These are phyloP conservation scores for Dallia pectoralis DNA, from an alignment of 2,797 vertebrate species.

Conservation along the genomic window DNA sequence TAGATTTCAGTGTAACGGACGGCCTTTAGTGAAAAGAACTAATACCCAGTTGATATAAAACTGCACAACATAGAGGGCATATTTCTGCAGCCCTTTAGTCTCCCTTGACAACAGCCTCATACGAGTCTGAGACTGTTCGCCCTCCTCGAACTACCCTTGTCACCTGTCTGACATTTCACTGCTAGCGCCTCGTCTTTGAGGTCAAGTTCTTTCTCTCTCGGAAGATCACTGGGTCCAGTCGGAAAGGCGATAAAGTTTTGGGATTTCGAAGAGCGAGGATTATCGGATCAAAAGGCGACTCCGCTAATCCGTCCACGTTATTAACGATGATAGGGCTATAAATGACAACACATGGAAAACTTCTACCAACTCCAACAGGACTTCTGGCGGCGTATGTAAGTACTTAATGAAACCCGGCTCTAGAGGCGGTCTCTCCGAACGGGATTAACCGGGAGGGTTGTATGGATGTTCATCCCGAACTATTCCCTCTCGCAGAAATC, in stretches of 20 bases:
- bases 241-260: slow-evolving; percentile 64
- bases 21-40: slow-evolving; percentile 61
- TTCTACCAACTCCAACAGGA: slow-evolving; percentile 57
- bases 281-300: slow-evolving; percentile 76
- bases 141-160: slow-evolving; percentile 58
- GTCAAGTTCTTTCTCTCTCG: slow-evolving; percentile 59
- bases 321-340: slow-evolving; percentile 75
- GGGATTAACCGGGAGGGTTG: slow-evolving; percentile 67
- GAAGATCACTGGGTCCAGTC: slow-evolving; percentile 67
- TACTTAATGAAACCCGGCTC: slow-evolving; percentile 66
- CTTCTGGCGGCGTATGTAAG: slow-evolving; percentile 58
- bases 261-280: slow-evolving; percentile 63
- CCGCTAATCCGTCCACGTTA: slow-evolving; percentile 75
- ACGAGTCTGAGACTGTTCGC: slow-evolving; percentile 54
- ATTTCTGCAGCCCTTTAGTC: slow-evolving; percentile 72
- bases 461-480: slow-evolving; percentile 58
- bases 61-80: slow-evolving; percentile 51
- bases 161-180: slow-evolving; percentile 67
- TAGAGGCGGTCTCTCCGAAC: slow-evolving; percentile 54
- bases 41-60: slow-evolving; percentile 50
- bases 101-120: slow-evolving; percentile 60
- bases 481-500: slow-evolving; percentile 31
- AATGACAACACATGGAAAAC: slow-evolving; percentile 79
- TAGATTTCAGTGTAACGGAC: slow-evolving; percentile 49
- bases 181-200: slow-evolving; percentile 58